These are phyloP conservation scores for Halcyon leucocephala DNA, from an alignment of 2,797 vertebrate genomes.

Conservation along the genomic window DNA sequence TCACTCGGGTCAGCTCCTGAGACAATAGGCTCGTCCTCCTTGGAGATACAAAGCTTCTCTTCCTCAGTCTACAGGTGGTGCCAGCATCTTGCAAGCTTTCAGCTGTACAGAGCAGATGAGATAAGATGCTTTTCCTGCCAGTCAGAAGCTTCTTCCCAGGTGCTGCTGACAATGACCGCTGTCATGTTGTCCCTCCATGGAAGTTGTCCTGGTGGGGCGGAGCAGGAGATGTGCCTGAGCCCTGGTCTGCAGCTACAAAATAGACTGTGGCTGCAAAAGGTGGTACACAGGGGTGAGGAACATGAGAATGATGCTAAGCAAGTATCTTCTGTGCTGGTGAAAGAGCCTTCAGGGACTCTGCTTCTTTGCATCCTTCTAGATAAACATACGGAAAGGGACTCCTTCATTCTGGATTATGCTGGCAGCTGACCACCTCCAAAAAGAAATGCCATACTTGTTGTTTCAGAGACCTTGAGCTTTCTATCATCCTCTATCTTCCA, in stretches of 20 bases:
- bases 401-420: neutral
- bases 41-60: neutral
- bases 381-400: fast-evolving
- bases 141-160: neutral
- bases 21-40: neutral
- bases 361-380: neutral
- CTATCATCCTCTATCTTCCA: neutral
- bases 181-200: fast-evolving
- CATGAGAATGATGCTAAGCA: neutral
- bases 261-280: neutral
- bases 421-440: neutral
- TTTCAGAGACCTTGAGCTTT: neutral
- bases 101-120: neutral
- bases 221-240: fast-evolving
- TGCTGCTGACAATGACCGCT: neutral
- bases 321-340: neutral
- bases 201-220: neutral
- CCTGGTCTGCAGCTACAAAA: neutral
- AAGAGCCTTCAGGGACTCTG: neutral
- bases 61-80: neutral
- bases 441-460: neutral
- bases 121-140: neutral
- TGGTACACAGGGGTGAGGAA: neutral
- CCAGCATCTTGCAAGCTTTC: neutral
- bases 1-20: neutral